Base-by-base conservation (phyloP, 2,888 invertebrate species). In the Tetranychus piercei region DNA sequence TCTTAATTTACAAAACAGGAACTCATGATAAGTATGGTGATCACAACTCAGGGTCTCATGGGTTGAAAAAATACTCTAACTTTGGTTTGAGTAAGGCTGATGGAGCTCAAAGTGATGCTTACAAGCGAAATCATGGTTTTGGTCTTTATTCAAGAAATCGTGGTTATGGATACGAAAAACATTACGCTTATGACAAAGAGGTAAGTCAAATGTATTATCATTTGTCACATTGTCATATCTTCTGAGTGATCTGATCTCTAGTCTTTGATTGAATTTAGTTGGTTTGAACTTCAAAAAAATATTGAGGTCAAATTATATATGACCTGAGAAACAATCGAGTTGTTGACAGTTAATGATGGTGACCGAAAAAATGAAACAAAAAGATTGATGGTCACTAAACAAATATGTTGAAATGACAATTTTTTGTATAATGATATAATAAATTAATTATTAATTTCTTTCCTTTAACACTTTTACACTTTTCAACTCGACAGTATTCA, bases 141-240 rank as follows among this genome's bases (percentile, higher is more conserved):
- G 73, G 73, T 11, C 55, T 75, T 34, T 75, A 69, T 23, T 9
- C 71, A 23, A 55, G 76, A 22, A 75, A 76, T 64, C 73, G 76
- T 9, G 76, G 76, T 6, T 76, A 76, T 73, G 76, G 76, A 15
- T 76, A 76, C 65, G 76, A 76, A 44, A 76, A 76, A 72, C 75
- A 74, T 65, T 76, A 75, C 23, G 72, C 73, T 15, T 76, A 74
- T 34, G 76, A 76, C 20, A 76, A 76, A 64, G 76, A 76, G 69
- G 69, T 20, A 23, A 69, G 69, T 4, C 34, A 34, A 34, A n/a
- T n/a, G n/a, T n/a, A n/a, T 34, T 34, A 5, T 34, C 34, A 34
- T 34, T 34, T 34, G 3, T 55, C 55, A 9, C 55, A 15, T 15
- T 8, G 6, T 45, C 45, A 45, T 45, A 45, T 45, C 6, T 8